Percentiles rank a stretch among this genome's conserved stretches.
These are phyloP conservation scores for Paradoxurus hermaphroditus DNA, from an alignment of 2,113 vertebrate genomes.

Conservation along the genomic window DNA sequence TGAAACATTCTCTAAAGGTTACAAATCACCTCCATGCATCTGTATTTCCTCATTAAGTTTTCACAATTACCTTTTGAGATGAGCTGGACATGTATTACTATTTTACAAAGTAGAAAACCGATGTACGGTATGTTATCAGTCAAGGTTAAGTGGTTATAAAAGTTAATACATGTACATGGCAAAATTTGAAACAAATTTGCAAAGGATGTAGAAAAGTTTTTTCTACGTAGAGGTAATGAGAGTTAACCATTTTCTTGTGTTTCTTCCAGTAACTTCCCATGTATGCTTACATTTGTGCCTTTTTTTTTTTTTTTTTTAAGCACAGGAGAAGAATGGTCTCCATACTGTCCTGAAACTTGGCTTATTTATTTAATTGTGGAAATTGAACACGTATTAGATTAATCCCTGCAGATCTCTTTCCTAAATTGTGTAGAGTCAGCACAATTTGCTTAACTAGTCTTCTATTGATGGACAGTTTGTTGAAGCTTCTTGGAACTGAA, in stretches of 20 bases:
- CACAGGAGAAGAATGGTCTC: not conserved
- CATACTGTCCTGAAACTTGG: not conserved
- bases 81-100: not conserved
- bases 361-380: not conserved
- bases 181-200: not conserved
- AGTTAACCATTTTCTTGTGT: not conserved
- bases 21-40: not conserved
- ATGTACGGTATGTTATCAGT: not conserved
- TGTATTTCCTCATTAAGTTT: constrained; percentile 33
- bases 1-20: not conserved
- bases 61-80: not conserved
- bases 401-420: not conserved
- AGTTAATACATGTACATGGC: not conserved
- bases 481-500: not conserved
- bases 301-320: not conserved
- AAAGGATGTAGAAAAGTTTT: not conserved
- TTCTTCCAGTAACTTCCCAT: not conserved
- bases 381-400: not conserved
- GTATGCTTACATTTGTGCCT: not conserved
- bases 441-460: not conserved
- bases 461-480: not conserved
- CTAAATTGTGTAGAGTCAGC: not conserved
- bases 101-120: not conserved
- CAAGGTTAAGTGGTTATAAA: not conserved
- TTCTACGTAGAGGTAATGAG: not conserved